Evolutionary conservation across 1,140 invertebrate genomes (phyloP), one percentile per base, ranked within the genome.

Genomic region (Theocolax elegans): DNA sequence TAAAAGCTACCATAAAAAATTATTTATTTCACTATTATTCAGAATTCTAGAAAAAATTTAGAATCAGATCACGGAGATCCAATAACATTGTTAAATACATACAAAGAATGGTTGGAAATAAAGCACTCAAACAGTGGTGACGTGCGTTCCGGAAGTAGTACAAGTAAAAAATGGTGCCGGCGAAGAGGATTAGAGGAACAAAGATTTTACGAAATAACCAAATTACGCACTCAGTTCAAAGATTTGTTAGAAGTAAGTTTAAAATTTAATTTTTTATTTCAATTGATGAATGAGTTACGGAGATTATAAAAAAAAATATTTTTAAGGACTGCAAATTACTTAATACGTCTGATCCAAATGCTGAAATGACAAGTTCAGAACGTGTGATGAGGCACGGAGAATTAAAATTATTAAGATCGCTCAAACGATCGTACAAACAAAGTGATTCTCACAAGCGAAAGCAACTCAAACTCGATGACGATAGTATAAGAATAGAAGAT

Each of bases 41-140:
- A 95, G 90, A 90, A 91, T 49, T 89, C 91, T 1, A 87, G 95
- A 76, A 94, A 93, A 86, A 88, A 90, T 31, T 87, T 97, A 10
- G 93, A 97, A 82, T 97, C 95, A 0, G 93, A 95, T 78, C 95
- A 99, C 83, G 98, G 98, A 0, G 97, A 99, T 86, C 95, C 97
- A 0, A 91, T 99, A 72, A 98, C 95, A 0, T 83, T 99, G 9
- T 85, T 99, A 1, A 95, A 95, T 79, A 89, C 93, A 9, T 99
- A 95, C 85, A 91, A 92, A 82, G 93, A 94, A 79, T 99, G 97
- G 97, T 84, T 98, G 19, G 88, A 91, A 76, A 87, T 94, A 13
- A 96, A 96, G 79, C 84, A 87, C 53, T 79, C 84, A 49, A 83
- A 74, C 29, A 78, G 72, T 56, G 76, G 75, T 35, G 80, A 85